Conservation (phyloP, 2,888 invertebrate genomes). For the Drosophila robusta region DNA sequence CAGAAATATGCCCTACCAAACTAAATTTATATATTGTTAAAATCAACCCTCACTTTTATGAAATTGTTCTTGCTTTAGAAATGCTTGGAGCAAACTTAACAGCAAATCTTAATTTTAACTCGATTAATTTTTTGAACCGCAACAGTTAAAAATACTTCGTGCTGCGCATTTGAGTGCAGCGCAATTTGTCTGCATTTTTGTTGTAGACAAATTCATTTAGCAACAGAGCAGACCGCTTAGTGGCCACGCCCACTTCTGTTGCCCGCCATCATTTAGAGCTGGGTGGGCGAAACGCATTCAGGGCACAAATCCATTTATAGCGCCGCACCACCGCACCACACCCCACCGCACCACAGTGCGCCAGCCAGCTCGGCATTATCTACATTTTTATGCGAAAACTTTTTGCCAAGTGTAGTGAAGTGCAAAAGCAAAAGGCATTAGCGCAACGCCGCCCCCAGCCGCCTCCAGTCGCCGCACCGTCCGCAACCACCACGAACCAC, state of each 20-base stretch:
- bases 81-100: neutral
- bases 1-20: too few relatives aligned
- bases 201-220: conserved; percentile 38
- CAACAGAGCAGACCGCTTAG: conserved; percentile 28
- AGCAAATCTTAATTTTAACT: conserved; percentile 17
- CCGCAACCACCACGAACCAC: conserved; percentile 1
- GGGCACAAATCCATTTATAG: conserved; percentile 39
- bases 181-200: conserved; percentile 19
- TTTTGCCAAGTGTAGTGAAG: conserved; percentile 71
- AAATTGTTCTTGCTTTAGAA: neutral
- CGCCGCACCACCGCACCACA: neutral
- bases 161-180: conserved; percentile 14
- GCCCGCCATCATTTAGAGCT: conserved; percentile 30
- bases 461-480: conserved; percentile 1
- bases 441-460: conserved; percentile 7
- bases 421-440: conserved; percentile 72
- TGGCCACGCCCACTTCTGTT: conserved; percentile 59
- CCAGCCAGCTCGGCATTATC: conserved; percentile 58
- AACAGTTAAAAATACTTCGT: conserved; percentile 21
- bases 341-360: neutral
- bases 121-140: conserved; percentile 20
- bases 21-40: neutral
- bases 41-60: neutral
- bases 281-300: conserved; percentile 31
- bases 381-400: conserved; percentile 77